Percentiles rank a stretch among this genome's conserved stretches.
Conservation (phyloP, 1,140 invertebrate species). For the Pseudomyrmex gracilis region DNA sequence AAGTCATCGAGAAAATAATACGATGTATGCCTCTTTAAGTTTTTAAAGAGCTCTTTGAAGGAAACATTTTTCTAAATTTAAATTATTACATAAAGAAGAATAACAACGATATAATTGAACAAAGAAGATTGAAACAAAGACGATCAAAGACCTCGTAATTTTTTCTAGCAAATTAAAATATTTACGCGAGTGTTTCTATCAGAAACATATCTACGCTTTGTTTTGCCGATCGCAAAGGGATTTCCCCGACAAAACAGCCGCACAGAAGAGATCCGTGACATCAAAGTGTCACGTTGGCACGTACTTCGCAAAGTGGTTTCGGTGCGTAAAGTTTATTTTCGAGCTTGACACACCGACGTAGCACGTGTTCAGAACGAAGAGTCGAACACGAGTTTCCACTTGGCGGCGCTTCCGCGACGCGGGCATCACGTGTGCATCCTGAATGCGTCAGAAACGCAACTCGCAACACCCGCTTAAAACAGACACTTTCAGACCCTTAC, state of each 20-base stretch:
- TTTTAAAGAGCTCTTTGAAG: too few relatives aligned
- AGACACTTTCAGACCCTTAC: background rate
- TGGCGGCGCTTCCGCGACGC: constrained; percentile 69
- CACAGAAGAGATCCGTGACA: background rate
- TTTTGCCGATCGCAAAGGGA: background rate
- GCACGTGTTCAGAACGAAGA: constrained; percentile 69
- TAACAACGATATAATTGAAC: background rate
- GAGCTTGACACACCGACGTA: constrained; percentile 50
- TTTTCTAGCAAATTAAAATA: background rate
- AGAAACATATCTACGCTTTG: background rate
- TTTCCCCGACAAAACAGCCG: constrained; percentile 11
- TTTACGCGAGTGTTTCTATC: background rate
- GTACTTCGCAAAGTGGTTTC: constrained; percentile 68
- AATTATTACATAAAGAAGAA: background rate
- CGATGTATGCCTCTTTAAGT: too few relatives aligned
- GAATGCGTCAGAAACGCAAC: constrained; percentile 41
- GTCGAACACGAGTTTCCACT: constrained; percentile 80
- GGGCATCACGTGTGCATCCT: constrained; percentile 71
- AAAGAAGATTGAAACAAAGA: too few relatives aligned
- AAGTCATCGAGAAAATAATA: background rate
- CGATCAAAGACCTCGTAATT: too few relatives aligned
- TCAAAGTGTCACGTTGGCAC: constrained; percentile 64
- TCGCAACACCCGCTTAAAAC: background rate
- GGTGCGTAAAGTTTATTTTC: constrained; percentile 71
- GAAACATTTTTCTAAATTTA: too few relatives aligned